Conservation (phyloP, 2,888 invertebrate genomes). For the Stenchaetothrips biformis region DNA sequence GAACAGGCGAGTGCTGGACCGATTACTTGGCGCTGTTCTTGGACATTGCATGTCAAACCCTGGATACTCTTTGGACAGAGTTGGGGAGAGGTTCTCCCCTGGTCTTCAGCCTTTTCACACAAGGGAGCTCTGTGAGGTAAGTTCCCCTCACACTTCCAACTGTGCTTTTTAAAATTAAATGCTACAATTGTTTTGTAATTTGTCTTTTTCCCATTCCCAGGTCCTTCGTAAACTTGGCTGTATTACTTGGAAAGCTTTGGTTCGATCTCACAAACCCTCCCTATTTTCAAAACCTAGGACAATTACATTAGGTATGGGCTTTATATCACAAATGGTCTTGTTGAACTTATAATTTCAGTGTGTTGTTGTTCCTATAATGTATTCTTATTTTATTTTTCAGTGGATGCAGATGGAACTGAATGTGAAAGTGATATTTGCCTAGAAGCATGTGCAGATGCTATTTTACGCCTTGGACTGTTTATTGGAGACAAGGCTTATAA, state of each 20-base stretch:
- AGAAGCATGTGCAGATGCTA: conserved; percentile 50
- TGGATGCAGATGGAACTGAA: conserved; percentile 48
- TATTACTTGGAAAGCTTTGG: conserved; percentile 47
- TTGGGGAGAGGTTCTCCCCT: conserved; percentile 58
- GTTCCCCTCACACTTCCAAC: conserved; percentile 30
- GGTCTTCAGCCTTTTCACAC: conserved; percentile 63
- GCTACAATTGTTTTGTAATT: conserved; percentile 21
- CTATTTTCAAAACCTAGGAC: conserved; percentile 49
- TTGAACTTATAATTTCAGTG: conserved; percentile 31
- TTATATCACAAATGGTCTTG: conserved; percentile 32
- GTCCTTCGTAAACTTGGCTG: conserved; percentile 55
- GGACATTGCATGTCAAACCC: conserved; percentile 60
- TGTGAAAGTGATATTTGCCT: conserved; percentile 50
- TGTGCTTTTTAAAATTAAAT: conserved; percentile 29
- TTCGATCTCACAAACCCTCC: conserved; percentile 43
- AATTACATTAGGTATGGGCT: conserved; percentile 44
- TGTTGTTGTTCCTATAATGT: conserved; percentile 29
- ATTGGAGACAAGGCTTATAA: conserved; percentile 55
- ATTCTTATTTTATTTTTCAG: conserved; percentile 41
- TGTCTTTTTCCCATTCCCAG: conserved; percentile 44
- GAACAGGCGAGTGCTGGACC: conserved; percentile 61
- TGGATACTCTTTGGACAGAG: conserved; percentile 51
- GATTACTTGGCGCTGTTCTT: conserved; percentile 63
- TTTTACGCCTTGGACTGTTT: conserved; percentile 52
- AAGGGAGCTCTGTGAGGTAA: conserved; percentile 58